Conservation (phyloP, 2,113 vertebrate species). For the Crotalus horridus region DNA sequence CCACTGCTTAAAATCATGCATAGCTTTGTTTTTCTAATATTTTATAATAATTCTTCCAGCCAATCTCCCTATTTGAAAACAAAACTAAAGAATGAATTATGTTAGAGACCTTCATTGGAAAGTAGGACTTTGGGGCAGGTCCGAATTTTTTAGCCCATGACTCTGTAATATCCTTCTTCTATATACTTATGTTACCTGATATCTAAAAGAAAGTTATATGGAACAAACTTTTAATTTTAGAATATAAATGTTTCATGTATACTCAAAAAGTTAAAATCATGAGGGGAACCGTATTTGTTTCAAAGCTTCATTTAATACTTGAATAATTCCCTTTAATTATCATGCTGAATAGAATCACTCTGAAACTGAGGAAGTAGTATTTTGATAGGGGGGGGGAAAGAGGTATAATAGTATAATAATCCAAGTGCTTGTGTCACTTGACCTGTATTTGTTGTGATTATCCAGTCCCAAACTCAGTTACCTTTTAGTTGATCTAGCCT, state of each 20-base stretch:
- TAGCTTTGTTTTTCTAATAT: not conserved
- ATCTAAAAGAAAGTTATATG: not conserved
- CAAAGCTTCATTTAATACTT: not conserved
- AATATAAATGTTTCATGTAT: not conserved
- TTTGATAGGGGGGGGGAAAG: not conserved
- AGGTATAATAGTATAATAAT: not conserved
- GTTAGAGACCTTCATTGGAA: not conserved
- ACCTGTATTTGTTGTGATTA: not conserved
- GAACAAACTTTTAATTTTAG: not conserved
- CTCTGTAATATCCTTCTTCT: not conserved
- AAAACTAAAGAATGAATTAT: not conserved
- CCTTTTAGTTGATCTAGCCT: not conserved
- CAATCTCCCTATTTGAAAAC: not conserved
- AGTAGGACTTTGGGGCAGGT: not conserved
- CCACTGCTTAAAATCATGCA: not conserved
- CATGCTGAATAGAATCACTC: not conserved
- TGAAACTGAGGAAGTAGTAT: not conserved
- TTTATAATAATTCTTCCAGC: not conserved
- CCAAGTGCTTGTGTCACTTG: not conserved
- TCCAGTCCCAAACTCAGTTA: not conserved
- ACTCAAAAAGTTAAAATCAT: not conserved
- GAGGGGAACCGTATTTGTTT: not conserved
- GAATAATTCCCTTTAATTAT: not conserved
- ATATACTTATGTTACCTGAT: not conserved
- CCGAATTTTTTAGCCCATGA: not conserved